phyloP scores from a whole-genome alignment of 2,888 invertebrate species.

The Acanthosoma haemorrhoidale region DNA sequence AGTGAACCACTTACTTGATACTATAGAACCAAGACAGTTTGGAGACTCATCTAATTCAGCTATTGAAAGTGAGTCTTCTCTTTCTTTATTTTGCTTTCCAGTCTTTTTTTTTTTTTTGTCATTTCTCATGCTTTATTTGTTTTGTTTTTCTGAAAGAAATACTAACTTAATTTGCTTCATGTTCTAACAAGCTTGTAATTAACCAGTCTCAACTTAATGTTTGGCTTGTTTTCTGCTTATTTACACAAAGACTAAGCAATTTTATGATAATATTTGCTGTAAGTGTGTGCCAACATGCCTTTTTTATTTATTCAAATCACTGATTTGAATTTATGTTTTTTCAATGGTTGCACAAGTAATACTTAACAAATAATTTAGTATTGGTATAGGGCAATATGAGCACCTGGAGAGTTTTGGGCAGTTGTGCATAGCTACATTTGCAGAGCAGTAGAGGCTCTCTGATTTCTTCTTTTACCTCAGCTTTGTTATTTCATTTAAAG shows the following conservation, averaged over 20 bases:
- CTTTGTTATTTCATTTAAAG: too few relatives aligned
- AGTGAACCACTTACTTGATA: constrained; percentile 56
- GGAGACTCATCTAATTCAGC: constrained; percentile 44
- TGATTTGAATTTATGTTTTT: background rate
- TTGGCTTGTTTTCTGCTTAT: background rate
- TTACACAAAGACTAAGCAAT: background rate
- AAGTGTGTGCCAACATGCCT: constrained; percentile 14
- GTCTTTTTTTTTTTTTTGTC: too few relatives aligned
- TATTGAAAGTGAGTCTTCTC: constrained; percentile 36
- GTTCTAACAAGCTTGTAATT: too few relatives aligned
- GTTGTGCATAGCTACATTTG: background rate
- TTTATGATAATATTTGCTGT: background rate
- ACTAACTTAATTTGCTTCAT: too few relatives aligned
- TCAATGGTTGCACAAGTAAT: background rate
- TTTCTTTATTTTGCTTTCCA: background rate
- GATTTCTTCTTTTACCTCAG: too few relatives aligned
- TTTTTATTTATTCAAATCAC: background rate
- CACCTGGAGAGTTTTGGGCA: constrained; percentile 23
- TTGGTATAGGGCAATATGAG: constrained; percentile 3
- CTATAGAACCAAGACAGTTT: constrained; percentile 48
- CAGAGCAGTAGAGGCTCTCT: background rate
- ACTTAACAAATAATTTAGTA: background rate
- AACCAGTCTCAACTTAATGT: too few relatives aligned
- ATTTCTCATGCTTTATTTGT: background rate
- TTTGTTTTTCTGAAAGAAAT: background rate